Conservation (phyloP, 2,797 vertebrate genomes). For the Alectoris magna region DNA sequence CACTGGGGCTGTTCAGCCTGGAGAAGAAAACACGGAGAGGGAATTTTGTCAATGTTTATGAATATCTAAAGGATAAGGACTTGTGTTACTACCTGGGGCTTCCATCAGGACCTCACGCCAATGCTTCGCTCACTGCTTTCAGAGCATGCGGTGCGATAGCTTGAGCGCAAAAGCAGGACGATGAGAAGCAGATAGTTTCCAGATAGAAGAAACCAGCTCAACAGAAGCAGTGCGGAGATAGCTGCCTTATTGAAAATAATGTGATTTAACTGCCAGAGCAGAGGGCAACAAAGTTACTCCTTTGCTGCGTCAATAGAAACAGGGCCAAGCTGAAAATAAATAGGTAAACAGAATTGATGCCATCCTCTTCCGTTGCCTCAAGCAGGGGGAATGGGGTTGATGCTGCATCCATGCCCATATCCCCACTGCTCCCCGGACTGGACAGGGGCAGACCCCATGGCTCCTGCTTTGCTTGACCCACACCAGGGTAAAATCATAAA, state of each 20-base stretch:
- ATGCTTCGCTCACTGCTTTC: not conserved
- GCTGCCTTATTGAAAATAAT: constrained; percentile 51
- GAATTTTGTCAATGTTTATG: not conserved
- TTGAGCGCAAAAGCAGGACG: constrained; percentile 24
- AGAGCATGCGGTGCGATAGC: not conserved
- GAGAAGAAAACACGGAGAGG: too few species aligned
- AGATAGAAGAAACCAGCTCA: constrained; percentile 1
- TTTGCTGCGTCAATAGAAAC: constrained; percentile 10
- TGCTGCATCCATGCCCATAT: not conserved
- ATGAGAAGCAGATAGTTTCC: not conserved
- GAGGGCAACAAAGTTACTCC: not conserved
- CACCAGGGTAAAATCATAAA: not conserved
- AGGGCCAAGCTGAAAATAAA: not conserved
- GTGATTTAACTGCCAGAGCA: not conserved
- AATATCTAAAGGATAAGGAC: not conserved
- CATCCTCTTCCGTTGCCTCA: not conserved
- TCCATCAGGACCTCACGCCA: not conserved
- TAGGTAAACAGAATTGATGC: not conserved
- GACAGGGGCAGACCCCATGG: not conserved
- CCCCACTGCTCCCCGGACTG: too few species aligned
- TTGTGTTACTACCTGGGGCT: not conserved
- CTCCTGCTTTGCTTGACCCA: not conserved
- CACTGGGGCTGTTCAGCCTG: not conserved
- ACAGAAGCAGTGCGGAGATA: not conserved
- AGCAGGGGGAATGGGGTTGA: not conserved